phyloP scores from a whole-genome alignment of 35 echinoderm and acorn worm species.

The Ophiothrix spiculata region DNA sequence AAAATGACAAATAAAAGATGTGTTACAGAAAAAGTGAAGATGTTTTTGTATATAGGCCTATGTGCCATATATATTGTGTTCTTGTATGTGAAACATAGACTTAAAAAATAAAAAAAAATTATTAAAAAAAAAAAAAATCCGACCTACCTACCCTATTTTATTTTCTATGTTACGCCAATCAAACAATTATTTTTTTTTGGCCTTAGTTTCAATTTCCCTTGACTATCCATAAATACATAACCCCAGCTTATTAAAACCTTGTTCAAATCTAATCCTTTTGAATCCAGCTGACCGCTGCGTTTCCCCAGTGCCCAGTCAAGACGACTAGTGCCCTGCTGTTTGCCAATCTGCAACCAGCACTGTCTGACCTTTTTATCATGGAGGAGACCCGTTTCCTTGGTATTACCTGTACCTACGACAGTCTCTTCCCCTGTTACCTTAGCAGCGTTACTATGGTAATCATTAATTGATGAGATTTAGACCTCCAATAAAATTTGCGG shows the following conservation, averaged over 20 bases:
- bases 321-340: background rate
- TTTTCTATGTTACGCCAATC: no score
- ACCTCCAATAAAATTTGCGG: background rate
- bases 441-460: background rate
- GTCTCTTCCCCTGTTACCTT: slow-evolving; percentile 7
- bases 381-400: background rate
- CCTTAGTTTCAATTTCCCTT: no score
- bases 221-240: no score
- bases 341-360: background rate
- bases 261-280: background rate
- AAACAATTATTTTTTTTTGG: no score
- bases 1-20: no score
- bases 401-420: background rate
- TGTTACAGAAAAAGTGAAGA: no score
- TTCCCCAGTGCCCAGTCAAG: background rate
- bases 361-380: background rate
- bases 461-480: background rate
- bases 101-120: no score
- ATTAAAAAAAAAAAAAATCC: no score
- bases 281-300: background rate
- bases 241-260: background rate
- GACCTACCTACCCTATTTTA: no score
- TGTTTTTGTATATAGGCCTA: no score
- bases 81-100: no score
- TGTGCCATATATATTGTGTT: no score